phyloP scores from a whole-genome alignment of 2,797 vertebrate genomes.

The Pagetopsis macropterus region DNA sequence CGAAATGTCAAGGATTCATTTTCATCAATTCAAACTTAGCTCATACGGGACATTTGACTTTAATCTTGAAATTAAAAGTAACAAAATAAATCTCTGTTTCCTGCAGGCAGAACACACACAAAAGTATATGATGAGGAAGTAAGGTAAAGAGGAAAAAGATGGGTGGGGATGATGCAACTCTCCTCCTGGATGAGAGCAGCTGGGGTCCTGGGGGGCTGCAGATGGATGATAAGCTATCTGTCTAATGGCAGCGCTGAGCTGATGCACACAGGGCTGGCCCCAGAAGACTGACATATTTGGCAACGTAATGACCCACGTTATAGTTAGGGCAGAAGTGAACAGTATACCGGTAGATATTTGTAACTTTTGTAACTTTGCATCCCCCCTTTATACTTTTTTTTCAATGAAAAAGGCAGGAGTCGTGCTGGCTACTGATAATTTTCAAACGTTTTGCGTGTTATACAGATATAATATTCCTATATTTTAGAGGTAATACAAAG shows the following conservation, averaged over 20 bases:
- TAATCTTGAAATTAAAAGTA: too few species aligned
- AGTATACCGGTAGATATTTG: not conserved
- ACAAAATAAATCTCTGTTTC: not conserved
- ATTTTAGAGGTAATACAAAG: not conserved
- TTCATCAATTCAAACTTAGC: too few species aligned
- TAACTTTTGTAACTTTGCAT: not conserved
- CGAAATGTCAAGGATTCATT: too few species aligned
- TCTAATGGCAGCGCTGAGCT: slow-evolving; percentile 24
- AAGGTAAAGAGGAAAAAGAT: not conserved
- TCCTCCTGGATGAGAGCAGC: slow-evolving; percentile 33
- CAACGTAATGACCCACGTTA: slow-evolving; percentile 5
- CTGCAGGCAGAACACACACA: not conserved
- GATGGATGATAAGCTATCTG: slow-evolving; percentile 72
- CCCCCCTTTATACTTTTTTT: too few species aligned
- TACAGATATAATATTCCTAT: too few species aligned
- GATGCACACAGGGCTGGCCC: slow-evolving; percentile 35
- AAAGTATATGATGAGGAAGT: slow-evolving; percentile 10
- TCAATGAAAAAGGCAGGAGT: not conserved
- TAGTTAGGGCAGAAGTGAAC: slow-evolving; percentile 10
- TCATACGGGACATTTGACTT: too few species aligned
- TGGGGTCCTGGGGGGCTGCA: slow-evolving; percentile 43
- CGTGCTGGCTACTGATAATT: not conserved
- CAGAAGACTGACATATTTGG: slow-evolving; percentile 27
- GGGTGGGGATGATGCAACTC: slow-evolving; percentile 70
- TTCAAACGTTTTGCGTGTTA: too few species aligned